phyloP scores from a whole-genome alignment of 2,113 vertebrate genomes.

The Charina bottae region DNA sequence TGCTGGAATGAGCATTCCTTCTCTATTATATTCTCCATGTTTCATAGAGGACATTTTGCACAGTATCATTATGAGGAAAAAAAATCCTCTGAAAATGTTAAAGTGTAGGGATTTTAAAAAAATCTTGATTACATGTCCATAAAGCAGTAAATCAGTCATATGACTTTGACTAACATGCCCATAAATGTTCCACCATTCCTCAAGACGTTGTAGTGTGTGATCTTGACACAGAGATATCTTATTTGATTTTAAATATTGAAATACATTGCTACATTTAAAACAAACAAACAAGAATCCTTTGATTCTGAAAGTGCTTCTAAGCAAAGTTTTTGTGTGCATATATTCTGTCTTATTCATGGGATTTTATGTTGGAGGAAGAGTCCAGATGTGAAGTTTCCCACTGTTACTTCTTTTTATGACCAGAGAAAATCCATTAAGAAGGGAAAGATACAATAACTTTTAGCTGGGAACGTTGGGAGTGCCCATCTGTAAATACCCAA shows the following conservation, averaged over 20 bases:
- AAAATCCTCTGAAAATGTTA: background rate
- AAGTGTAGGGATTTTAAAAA: background rate
- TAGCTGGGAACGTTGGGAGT: background rate
- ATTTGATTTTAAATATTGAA: background rate
- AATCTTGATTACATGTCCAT: background rate
- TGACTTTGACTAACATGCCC: background rate
- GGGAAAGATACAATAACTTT: background rate
- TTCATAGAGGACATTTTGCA: background rate
- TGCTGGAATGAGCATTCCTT: background rate
- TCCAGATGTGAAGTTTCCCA: background rate
- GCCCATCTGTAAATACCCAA: background rate
- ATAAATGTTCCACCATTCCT: background rate
- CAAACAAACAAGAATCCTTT: background rate
- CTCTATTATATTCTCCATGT: background rate
- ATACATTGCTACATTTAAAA: background rate
- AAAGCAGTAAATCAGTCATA: slow-evolving; percentile 30
- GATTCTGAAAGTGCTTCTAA: background rate
- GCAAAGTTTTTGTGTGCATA: background rate
- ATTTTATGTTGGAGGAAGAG: slow-evolving; percentile 7
- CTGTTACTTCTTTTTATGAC: background rate
- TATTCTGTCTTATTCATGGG: background rate
- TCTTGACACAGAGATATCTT: background rate
- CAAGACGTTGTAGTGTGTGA: slow-evolving; percentile 3
- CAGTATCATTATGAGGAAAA: background rate
- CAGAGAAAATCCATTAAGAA: background rate